Conservation (phyloP, 2,113 vertebrate genomes). For the Lethenteron reissneri region DNA sequence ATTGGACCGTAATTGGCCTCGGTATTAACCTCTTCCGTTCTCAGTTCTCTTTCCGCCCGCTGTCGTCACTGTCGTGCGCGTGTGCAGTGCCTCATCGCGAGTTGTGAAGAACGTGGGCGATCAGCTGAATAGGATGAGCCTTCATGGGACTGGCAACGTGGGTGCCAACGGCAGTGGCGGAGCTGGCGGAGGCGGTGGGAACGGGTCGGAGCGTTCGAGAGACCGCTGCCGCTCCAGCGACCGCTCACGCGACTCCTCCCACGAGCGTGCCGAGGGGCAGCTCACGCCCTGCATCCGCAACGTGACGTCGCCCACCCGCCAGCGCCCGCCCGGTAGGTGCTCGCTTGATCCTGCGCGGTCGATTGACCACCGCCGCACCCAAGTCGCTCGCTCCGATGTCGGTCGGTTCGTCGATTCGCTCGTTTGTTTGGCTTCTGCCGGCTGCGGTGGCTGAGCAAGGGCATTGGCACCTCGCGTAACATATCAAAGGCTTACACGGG, state of each 20-base stretch:
- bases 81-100: slow-evolving; percentile 32
- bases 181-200: not conserved
- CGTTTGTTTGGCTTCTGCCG: no score
- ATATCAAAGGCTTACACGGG: no score
- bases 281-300: slow-evolving; percentile 96
- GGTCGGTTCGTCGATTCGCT: no score
- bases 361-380: no score
- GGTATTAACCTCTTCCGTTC: no score
- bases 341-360: slow-evolving; percentile 15
- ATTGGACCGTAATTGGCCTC: not conserved
- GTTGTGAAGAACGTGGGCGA: slow-evolving; percentile 36
- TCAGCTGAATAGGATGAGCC: slow-evolving; percentile 56
- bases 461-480: no score
- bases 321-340: slow-evolving; percentile 58
- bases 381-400: no score
- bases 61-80: not conserved
- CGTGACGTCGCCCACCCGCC: slow-evolving; percentile 79
- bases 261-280: slow-evolving; percentile 72
- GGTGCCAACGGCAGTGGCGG: not conserved
- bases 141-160: slow-evolving; percentile 41
- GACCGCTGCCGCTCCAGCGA: slow-evolving; percentile 84
- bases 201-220: slow-evolving; percentile 59
- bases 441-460: no score
- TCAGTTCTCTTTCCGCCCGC: not conserved
- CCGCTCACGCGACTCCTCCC: slow-evolving; percentile 85